These are phyloP conservation scores for Ctenopoma kingsleyae DNA, from an alignment of 2,797 vertebrate genomes.

Conservation along the genomic window DNA sequence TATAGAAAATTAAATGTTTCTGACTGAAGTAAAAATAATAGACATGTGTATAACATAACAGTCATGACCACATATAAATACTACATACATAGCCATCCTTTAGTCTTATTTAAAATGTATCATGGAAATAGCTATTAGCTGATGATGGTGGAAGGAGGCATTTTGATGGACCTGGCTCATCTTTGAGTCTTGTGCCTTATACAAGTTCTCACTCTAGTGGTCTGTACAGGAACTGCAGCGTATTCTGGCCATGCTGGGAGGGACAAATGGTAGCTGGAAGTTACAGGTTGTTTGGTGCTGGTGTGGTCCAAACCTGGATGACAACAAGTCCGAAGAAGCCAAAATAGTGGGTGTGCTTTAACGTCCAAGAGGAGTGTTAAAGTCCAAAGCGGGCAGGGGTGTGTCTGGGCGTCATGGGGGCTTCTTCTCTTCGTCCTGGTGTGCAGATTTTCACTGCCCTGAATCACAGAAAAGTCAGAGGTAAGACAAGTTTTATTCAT, in stretches of 20 bases:
- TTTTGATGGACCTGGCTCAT: constrained; percentile 24
- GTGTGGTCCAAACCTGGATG: constrained; percentile 24
- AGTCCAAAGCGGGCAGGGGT: constrained; percentile 95
- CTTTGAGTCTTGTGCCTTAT: constrained; percentile 77
- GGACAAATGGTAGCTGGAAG: constrained; percentile 20
- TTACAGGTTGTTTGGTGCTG: constrained; percentile 17
- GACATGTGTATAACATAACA: constrained; percentile 43
- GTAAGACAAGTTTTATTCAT: constrained; percentile 5
- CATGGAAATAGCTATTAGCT: constrained; percentile 33
- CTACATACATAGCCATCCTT: constrained; percentile 23
- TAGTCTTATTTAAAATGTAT: constrained; percentile 43
- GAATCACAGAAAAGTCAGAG: constrained; percentile 20
- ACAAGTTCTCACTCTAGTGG: constrained; percentile 90
- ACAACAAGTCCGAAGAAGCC: background rate
- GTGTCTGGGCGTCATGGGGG: constrained; percentile 91
- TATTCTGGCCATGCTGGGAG: constrained; percentile 30
- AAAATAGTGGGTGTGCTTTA: background rate
- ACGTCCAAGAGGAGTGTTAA: constrained; percentile 62
- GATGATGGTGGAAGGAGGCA: constrained; percentile 35
- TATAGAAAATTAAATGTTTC: constrained; percentile 45
- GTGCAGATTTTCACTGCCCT: constrained; percentile 95
- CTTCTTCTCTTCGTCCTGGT: constrained; percentile 93
- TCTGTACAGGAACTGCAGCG: constrained; percentile 69
- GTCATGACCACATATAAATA: constrained; percentile 39
- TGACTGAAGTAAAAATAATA: constrained; percentile 38